Percentiles rank a stretch among this genome's conserved stretches.
phyloP scores from a whole-genome alignment of 2,888 invertebrate genomes.

The Drosophila trichaetosa region DNA sequence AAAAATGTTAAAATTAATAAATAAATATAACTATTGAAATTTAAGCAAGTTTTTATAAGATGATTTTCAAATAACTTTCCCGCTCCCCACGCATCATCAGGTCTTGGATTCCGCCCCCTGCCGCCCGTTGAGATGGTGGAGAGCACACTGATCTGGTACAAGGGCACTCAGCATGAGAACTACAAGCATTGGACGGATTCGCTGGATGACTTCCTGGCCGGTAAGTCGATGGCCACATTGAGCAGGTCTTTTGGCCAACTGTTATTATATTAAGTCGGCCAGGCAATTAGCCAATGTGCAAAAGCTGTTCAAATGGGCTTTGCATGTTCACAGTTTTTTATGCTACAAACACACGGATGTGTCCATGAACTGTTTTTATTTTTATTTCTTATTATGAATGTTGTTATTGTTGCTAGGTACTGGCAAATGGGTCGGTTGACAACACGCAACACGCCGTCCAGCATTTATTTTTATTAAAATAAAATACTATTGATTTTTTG shows the following conservation, averaged over 20 bases:
- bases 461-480: constrained; percentile 49
- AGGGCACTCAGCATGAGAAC: constrained; percentile 91
- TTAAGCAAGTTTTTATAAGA: not conserved
- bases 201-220: constrained; percentile 90
- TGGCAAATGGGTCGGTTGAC: constrained; percentile 23
- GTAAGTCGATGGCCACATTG: constrained; percentile 86
- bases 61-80: not conserved
- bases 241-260: not conserved
- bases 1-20: not conserved
- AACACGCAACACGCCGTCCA: constrained; percentile 40
- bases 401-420: constrained; percentile 35
- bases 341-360: constrained; percentile 2
- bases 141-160: constrained; percentile 98
- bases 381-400: not conserved
- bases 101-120: constrained; percentile 97
- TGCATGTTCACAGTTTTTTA: constrained; percentile 23
- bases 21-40: not conserved
- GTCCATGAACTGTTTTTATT: constrained; percentile 24
- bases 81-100: constrained; percentile 48
- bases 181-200: constrained; percentile 92
- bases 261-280: not conserved
- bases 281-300: constrained; percentile 3
- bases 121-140: constrained; percentile 94
- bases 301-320: not conserved
- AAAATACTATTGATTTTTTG: constrained; percentile 44